Evolutionary conservation across 2,113 vertebrate species (phyloP).

Genomic region (Leucosticte australis): DNA sequence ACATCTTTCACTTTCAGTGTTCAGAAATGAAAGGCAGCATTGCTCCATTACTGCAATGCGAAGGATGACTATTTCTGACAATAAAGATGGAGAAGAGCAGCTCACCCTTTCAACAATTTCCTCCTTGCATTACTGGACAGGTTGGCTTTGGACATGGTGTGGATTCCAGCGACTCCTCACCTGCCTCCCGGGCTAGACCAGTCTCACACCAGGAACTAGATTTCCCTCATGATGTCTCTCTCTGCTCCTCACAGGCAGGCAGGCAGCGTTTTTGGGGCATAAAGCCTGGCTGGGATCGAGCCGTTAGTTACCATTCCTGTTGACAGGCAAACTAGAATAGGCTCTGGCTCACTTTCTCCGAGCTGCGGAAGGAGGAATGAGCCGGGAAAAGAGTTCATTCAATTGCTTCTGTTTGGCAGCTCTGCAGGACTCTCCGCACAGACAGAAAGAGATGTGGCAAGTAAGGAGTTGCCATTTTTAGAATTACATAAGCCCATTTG

Average conservation of each 20-base stretch:
- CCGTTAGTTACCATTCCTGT: conserved; percentile 51
- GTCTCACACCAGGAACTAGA: not conserved
- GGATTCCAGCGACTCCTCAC: not conserved
- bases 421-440: conserved; percentile 59
- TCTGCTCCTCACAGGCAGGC: conserved; percentile 2
- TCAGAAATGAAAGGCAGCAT: not conserved
- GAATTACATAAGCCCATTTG: conserved; percentile 60
- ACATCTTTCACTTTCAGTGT: not conserved
- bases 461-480: conserved; percentile 63
- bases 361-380: conserved; percentile 62
- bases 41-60: not conserved
- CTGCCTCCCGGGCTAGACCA: not conserved
- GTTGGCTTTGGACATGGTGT: not conserved
- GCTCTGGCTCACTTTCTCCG: conserved; percentile 62
- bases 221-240: not conserved
- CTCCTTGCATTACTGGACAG: not conserved
- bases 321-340: conserved; percentile 68
- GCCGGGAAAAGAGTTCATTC: conserved; percentile 65
- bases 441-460: conserved; percentile 60
- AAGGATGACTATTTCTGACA: not conserved
- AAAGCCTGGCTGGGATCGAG: conserved; percentile 35
- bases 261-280: conserved; percentile 35
- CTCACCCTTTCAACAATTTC: not conserved
- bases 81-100: not conserved
- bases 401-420: conserved; percentile 65